phyloP scores from a whole-genome alignment of 2,797 vertebrate species.

The Betta splendens region DNA sequence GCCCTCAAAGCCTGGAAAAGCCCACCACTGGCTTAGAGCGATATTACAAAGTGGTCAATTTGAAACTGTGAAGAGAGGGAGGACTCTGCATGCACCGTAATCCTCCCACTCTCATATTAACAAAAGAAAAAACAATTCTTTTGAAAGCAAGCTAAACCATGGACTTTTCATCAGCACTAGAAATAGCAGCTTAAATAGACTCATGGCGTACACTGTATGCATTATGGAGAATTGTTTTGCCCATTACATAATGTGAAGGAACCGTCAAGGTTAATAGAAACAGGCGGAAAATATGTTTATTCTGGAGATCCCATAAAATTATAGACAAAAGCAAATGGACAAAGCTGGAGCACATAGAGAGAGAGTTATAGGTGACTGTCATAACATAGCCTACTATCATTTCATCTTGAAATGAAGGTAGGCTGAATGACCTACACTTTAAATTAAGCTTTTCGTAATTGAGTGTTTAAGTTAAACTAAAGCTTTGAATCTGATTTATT shows the following conservation, averaged over 20 bases:
- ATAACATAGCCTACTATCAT: conserved; percentile 19
- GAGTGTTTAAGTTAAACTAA: conserved; percentile 6
- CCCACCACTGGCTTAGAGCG: too few species aligned
- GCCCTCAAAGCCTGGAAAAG: too few species aligned
- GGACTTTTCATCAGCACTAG: conserved; percentile 59
- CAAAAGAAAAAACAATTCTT: conserved; percentile 40
- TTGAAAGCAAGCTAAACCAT: conserved; percentile 41
- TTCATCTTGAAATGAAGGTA: conserved; percentile 33
- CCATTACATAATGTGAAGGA: conserved; percentile 58
- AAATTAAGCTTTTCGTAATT: conserved; percentile 14
- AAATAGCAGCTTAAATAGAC: conserved; percentile 61
- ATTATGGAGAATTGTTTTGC: conserved; percentile 65
- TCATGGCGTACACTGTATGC: conserved; percentile 79
- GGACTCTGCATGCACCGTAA: conserved; percentile 32
- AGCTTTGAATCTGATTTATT: conserved; percentile 17
- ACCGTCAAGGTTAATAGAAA: conserved; percentile 53
- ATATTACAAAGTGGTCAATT: conserved; percentile 28
- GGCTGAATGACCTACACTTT: conserved; percentile 43
- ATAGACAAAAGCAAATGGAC: conserved; percentile 39
- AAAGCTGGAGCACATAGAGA: conserved; percentile 41
- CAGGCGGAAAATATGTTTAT: conserved; percentile 46
- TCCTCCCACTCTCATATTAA: conserved; percentile 23
- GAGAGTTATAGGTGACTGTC: conserved; percentile 34
- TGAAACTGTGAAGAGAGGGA: conserved; percentile 28
- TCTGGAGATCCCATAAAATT: conserved; percentile 41